phyloP scores from a whole-genome alignment of 2,113 vertebrate genomes.

The Todiramphus saurophagus region DNA sequence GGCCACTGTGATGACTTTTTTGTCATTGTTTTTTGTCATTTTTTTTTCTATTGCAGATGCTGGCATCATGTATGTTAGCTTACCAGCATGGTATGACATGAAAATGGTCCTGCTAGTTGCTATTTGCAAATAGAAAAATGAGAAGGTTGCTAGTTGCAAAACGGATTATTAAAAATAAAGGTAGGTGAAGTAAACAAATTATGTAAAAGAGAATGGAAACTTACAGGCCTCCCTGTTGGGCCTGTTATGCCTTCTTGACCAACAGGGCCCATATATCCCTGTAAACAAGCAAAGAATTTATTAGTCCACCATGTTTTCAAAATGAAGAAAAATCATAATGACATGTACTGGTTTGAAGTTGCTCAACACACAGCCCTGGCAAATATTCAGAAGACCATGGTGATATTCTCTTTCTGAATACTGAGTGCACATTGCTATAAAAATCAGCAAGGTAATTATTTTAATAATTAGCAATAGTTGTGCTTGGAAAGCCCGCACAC shows the following conservation, averaged over 20 bases:
- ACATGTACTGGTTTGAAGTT: background rate
- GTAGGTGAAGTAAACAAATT: background rate
- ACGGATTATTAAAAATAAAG: background rate
- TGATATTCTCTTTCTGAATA: background rate
- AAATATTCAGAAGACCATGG: background rate
- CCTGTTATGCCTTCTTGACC: slow-evolving; percentile 89
- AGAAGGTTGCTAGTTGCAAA: background rate
- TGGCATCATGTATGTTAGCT: background rate
- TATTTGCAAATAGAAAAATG: background rate
- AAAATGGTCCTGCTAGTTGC: background rate
- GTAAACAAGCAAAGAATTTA: slow-evolving; percentile 56
- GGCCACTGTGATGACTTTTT: background rate
- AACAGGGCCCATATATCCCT: slow-evolving; percentile 89
- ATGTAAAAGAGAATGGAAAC: background rate
- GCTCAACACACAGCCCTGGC: background rate
- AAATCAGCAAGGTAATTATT: background rate
- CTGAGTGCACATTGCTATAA: background rate
- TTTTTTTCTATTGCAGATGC: background rate
- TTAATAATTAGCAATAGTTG: background rate
- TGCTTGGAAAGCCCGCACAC: background rate
- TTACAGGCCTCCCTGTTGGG: slow-evolving; percentile 86
- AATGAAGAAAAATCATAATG: background rate
- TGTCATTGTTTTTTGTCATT: background rate
- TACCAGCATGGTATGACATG: background rate
- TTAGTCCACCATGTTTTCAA: background rate